Conservation (phyloP, 1,140 invertebrate genomes). For the Pseudomyrmex cubaensis region DNA sequence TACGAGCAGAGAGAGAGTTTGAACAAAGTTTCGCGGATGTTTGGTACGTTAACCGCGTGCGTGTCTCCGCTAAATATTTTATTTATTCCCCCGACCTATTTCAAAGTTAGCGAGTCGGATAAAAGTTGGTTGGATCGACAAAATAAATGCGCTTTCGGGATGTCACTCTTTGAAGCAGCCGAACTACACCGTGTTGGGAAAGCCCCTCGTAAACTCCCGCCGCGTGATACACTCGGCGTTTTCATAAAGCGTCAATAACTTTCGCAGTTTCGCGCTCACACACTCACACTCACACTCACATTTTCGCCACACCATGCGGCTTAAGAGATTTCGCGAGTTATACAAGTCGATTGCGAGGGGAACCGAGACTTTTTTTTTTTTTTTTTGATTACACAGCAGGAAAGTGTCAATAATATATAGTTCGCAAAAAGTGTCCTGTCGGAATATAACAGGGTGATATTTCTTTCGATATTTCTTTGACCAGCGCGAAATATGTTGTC, state of each 20-base stretch:
- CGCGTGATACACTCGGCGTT: slow-evolving; percentile 14
- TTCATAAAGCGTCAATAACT: slow-evolving; percentile 62
- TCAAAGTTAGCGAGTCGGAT: background rate
- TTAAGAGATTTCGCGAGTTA: slow-evolving; percentile 16
- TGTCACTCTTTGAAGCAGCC: slow-evolving; percentile 21
- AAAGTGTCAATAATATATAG: slow-evolving; percentile 32
- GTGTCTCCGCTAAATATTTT: slow-evolving; percentile 9
- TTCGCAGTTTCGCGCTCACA: slow-evolving; percentile 40
- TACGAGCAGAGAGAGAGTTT: background rate
- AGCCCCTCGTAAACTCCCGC: slow-evolving; percentile 31
- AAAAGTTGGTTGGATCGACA: slow-evolving; percentile 26
- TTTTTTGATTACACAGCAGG: background rate
- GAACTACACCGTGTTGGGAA: slow-evolving; percentile 33
- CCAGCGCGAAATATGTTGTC: background rate
- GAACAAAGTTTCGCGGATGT: slow-evolving; percentile 11
- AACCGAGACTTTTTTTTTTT: background rate
- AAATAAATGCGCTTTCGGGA: background rate
- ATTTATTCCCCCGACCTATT: background rate
- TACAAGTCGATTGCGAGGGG: background rate
- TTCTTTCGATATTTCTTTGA: background rate
- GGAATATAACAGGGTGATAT: background rate
- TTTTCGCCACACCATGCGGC: background rate
- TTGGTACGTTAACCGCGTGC: background rate
- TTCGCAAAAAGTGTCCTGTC: background rate
- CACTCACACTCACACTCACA: background rate